These are phyloP conservation scores for Pelodytes ibericus DNA, from an alignment of 2,797 vertebrate genomes.

Conservation along the genomic window DNA sequence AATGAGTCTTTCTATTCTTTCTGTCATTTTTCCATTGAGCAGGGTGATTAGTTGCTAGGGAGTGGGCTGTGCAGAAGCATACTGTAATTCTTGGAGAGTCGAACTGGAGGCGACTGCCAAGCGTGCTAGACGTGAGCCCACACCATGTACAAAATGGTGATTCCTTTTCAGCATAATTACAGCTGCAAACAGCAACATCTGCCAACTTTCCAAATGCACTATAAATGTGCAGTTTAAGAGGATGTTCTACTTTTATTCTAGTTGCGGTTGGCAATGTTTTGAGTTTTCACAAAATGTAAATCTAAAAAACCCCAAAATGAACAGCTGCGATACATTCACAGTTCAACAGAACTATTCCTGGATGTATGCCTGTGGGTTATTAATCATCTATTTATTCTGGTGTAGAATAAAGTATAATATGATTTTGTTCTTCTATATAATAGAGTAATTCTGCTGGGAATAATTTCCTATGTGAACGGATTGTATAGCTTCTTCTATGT, in stretches of 20 bases:
- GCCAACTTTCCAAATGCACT: constrained; percentile 9
- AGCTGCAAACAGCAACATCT: not conserved
- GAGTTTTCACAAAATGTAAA: constrained; percentile 1
- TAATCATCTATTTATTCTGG: not conserved
- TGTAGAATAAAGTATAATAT: no score
- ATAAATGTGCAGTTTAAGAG: constrained; percentile 5
- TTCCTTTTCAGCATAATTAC: constrained; percentile 27
- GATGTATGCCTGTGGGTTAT: not conserved
- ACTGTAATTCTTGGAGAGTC: constrained; percentile 41
- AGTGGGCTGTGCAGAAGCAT: constrained; percentile 14
- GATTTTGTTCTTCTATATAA: no score
- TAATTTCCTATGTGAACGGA: no score
- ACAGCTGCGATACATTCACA: not conserved
- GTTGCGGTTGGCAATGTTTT: not conserved
- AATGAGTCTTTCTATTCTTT: not conserved
- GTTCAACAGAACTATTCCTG: not conserved
- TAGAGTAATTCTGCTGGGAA: no score
- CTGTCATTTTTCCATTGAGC: constrained; percentile 3
- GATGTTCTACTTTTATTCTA: not conserved
- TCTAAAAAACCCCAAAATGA: not conserved
- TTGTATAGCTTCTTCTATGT: no score
- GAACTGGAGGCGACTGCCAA: constrained; percentile 13
- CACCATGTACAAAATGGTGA: constrained; percentile 16
- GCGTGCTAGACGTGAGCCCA: not conserved
- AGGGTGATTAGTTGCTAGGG: constrained; percentile 7